These are phyloP conservation scores for Onychomys arenicola DNA, from an alignment of 2,797 vertebrate species.

Conservation along the genomic window DNA sequence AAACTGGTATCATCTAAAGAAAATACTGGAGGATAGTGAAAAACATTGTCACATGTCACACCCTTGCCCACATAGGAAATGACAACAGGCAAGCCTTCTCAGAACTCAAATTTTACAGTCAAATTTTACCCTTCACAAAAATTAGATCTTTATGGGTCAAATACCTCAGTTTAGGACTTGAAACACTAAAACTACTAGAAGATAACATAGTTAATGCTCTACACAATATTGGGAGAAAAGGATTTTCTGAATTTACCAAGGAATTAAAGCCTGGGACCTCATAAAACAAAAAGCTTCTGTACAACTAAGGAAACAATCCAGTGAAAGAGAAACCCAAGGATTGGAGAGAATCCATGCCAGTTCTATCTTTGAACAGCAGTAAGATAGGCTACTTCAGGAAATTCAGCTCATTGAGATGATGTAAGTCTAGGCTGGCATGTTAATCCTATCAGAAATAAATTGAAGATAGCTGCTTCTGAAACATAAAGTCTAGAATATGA, in stretches of 20 bases:
- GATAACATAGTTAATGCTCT: background rate
- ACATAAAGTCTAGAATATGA: constrained; percentile 59
- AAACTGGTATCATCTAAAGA: background rate
- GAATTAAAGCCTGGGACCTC: background rate
- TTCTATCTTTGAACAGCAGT: constrained; percentile 50
- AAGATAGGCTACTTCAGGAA: constrained; percentile 41
- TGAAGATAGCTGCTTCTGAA: constrained; percentile 46
- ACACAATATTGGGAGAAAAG: background rate
- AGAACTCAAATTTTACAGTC: constrained; percentile 58
- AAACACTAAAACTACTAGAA: background rate
- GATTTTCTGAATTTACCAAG: background rate
- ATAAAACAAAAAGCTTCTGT: background rate
- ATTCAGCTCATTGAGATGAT: constrained; percentile 52
- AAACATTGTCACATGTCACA: background rate
- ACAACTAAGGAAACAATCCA: background rate
- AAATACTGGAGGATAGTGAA: background rate
- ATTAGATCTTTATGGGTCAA: background rate
- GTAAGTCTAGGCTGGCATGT: constrained; percentile 29
- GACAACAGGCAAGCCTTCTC: constrained; percentile 8
- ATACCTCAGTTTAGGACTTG: too few relatives aligned
- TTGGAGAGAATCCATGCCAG: background rate
- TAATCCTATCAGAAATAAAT: constrained; percentile 56
- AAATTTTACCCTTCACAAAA: constrained; percentile 42
- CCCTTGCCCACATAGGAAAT: background rate
- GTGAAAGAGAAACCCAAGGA: background rate